Evolutionary conservation across 1,140 invertebrate species (phyloP).

Genomic region (Pomacea maculata): DNA sequence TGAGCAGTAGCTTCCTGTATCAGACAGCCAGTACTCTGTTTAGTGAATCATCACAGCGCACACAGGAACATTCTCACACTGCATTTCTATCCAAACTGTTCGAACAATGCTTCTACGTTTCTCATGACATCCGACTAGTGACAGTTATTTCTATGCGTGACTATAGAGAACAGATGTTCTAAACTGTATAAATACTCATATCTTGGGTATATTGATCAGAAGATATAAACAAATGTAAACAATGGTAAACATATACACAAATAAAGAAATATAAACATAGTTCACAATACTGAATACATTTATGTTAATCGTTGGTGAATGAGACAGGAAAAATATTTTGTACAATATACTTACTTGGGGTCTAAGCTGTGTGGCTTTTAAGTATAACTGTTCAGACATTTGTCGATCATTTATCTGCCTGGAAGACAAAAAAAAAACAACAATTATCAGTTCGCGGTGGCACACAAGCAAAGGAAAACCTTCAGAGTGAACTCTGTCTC

Average conservation of each 20-base stretch:
- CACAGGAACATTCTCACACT: too few species aligned
- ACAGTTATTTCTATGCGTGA: too few species aligned
- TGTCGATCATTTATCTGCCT: conserved; percentile 79
- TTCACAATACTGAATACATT: not conserved
- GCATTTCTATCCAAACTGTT: not conserved
- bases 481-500: too few species aligned
- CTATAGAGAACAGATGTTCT: too few species aligned
- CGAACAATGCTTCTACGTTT: not conserved
- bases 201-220: not conserved
- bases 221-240: not conserved
- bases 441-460: too few species aligned
- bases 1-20: conserved; percentile 85
- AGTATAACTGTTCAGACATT: conserved; percentile 86
- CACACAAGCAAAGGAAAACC: too few species aligned
- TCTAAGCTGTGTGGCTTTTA: conserved; percentile 75
- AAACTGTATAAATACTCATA: too few species aligned
- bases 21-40: not conserved
- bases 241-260: not conserved
- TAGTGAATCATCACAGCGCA: too few species aligned
- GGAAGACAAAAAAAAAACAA: not conserved
- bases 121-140: too few species aligned
- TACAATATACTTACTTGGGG: conserved; percentile 71
- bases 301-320: not conserved
- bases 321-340: not conserved
- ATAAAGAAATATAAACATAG: not conserved